Percentiles rank a stretch among this genome's conserved stretches.
Conservation (phyloP, 2,113 vertebrate species). For the Alaudala cheleensis region DNA sequence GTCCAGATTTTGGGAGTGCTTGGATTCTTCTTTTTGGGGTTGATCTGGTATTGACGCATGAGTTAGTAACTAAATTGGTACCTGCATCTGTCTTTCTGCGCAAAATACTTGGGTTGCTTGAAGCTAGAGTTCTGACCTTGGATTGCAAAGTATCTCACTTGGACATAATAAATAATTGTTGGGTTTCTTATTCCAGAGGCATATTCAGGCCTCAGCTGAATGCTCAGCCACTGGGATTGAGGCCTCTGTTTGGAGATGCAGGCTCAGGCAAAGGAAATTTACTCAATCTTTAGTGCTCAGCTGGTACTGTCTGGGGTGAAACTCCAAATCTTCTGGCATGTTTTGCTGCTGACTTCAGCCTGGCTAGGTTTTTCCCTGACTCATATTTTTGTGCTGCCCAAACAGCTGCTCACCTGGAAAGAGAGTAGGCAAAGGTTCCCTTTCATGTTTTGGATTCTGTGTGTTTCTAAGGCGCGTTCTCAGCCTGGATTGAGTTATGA, state of each 20-base stretch:
- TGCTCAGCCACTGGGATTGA: not conserved
- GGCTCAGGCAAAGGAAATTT: not conserved
- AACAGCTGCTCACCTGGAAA: not conserved
- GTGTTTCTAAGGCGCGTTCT: conserved; percentile 1
- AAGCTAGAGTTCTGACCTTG: not conserved
- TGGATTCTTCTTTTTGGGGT: conserved; percentile 6
- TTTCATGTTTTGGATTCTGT: conserved; percentile 18
- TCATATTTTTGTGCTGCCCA: not conserved
- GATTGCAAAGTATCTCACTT: not conserved
- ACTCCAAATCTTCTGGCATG: not conserved
- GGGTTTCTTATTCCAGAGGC: not conserved
- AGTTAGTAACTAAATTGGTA: conserved; percentile 1
- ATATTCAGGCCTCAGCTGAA: not conserved
- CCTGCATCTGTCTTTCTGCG: not conserved
- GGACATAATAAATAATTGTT: not conserved
- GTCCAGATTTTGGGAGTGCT: conserved; percentile 24
- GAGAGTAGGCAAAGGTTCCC: not conserved
- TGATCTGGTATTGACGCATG: not conserved
- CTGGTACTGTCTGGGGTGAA: not conserved
- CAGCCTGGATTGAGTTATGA: conserved; percentile 31
- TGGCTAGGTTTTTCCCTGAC: not conserved
- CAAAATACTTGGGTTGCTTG: not conserved
- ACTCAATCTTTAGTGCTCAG: not conserved
- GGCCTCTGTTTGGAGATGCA: not conserved
- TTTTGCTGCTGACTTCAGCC: not conserved